A percentile compares a stretch with the other conserved stretches of the same genome.
phyloP scores from a whole-genome alignment of 2,797 vertebrate species.

The Glossophaga mutica region DNA sequence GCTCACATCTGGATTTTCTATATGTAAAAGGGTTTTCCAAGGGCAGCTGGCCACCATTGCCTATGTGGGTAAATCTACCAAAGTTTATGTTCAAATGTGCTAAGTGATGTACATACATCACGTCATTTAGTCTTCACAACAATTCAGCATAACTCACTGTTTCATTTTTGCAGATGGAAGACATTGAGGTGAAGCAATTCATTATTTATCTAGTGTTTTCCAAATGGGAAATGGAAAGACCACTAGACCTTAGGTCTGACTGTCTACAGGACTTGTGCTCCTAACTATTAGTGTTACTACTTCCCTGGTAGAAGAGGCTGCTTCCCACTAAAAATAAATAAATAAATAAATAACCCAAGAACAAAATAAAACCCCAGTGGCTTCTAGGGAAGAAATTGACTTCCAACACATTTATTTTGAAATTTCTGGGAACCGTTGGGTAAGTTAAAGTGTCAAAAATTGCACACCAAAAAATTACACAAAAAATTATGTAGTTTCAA shows the following conservation, averaged over 20 bases:
- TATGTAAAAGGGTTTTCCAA: background rate
- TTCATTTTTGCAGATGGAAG: background rate
- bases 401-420: background rate
- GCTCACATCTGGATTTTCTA: background rate
- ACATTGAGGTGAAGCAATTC: background rate
- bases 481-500: background rate
- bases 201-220: background rate
- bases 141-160: background rate
- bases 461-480: background rate
- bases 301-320: background rate
- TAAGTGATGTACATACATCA: background rate
- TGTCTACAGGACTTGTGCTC: background rate
- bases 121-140: background rate
- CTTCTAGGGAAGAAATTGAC: background rate
- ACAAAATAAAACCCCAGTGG: background rate
- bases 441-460: background rate
- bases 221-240: background rate
- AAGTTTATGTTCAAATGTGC: background rate
- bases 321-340: background rate
- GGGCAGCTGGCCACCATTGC: background rate
- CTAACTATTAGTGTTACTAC: background rate
- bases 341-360: too few species aligned
- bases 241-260: background rate
- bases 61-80: background rate
- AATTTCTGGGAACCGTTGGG: background rate